These are phyloP conservation scores for Anthoscopus minutus DNA, from an alignment of 2,113 vertebrate genomes.

Conservation along the genomic window DNA sequence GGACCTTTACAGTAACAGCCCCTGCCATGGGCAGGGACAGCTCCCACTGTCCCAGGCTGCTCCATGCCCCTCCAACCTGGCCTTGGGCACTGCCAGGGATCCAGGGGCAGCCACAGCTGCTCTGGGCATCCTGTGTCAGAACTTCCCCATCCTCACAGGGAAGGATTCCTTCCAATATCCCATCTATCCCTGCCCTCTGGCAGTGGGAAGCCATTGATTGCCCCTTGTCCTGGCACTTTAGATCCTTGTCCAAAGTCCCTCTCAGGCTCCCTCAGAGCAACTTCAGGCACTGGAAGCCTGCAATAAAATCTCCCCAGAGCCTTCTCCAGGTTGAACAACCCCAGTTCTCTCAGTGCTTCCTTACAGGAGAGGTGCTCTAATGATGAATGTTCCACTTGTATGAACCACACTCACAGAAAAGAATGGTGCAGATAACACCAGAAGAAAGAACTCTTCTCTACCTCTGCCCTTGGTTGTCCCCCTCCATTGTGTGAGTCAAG, in stretches of 20 bases:
- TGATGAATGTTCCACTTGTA: background rate
- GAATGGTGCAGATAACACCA: background rate
- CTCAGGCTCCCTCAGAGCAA: background rate
- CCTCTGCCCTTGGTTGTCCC: background rate
- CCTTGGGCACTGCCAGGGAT: background rate
- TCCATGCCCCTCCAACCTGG: fast-evolving
- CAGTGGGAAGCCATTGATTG: background rate
- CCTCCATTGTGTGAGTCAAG: background rate
- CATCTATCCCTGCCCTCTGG: background rate
- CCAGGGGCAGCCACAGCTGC: background rate
- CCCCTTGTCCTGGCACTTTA: background rate
- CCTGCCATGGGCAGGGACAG: background rate
- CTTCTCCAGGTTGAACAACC: background rate
- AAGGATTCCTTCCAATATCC: background rate
- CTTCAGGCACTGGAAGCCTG: background rate
- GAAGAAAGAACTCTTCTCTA: background rate
- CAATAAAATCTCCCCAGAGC: background rate
- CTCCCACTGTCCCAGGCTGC: fast-evolving
- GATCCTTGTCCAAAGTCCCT: background rate
- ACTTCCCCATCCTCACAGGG: fast-evolving
- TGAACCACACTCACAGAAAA: background rate
- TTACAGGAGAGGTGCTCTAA: background rate
- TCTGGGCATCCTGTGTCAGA: background rate
- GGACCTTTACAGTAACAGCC: background rate
- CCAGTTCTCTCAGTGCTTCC: background rate